Conservation (phyloP, 2,113 vertebrate genomes). For the Apistogramma diplotaenia region DNA sequence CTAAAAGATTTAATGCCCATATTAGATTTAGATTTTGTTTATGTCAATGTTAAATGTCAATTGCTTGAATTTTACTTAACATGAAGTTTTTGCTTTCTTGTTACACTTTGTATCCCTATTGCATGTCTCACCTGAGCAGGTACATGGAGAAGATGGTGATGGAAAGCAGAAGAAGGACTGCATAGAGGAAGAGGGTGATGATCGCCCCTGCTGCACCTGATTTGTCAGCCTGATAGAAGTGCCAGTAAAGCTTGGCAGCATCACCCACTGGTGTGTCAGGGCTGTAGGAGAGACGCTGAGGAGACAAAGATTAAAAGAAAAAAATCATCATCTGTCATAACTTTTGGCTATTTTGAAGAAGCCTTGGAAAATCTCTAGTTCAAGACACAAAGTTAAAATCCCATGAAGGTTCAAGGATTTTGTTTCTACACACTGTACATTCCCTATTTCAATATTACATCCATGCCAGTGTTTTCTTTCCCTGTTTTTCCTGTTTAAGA, state of each 20-base stretch:
- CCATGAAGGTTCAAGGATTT: not conserved
- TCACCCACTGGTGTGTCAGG: constrained; percentile 84
- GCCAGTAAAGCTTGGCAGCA: constrained; percentile 91
- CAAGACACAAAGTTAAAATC: not conserved
- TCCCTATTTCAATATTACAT: not conserved
- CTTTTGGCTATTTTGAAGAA: not conserved
- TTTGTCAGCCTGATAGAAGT: constrained; percentile 78
- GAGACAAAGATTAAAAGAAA: not conserved
- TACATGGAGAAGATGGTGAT: constrained; percentile 81
- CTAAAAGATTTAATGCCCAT: not conserved
- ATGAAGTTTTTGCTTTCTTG: not conserved
- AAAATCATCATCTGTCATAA: not conserved
- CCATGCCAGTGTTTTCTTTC: not conserved
- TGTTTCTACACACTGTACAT: not conserved
- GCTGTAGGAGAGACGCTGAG: constrained; percentile 79
- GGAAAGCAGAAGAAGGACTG: constrained; percentile 81
- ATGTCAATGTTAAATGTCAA: not conserved
- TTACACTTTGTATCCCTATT: not conserved
- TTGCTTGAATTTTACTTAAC: not conserved
- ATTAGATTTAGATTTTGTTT: not conserved
- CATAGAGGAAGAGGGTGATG: constrained; percentile 84
- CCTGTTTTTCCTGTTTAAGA: not conserved
- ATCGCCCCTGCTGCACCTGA: constrained; percentile 81
- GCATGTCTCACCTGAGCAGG: constrained; percentile 84
- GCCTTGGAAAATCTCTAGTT: not conserved